These are phyloP conservation scores for Trissolcus brochymenae DNA, from an alignment of 2,888 invertebrate genomes.

Conservation along the genomic window DNA sequence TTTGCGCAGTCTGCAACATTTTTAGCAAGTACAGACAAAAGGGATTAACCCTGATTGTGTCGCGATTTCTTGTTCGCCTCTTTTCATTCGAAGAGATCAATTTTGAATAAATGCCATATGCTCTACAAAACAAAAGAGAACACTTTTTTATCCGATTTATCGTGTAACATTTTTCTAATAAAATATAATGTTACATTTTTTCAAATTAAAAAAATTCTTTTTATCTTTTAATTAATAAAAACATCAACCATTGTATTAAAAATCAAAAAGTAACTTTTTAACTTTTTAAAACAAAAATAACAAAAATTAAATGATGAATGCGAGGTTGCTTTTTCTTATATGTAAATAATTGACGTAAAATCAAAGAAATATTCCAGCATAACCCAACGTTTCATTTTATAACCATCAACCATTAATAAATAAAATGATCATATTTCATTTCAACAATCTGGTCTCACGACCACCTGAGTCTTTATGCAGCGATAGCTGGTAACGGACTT, in stretches of 20 bases:
- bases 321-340: background rate
- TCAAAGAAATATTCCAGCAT: too few species aligned
- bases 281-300: too few species aligned
- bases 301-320: background rate
- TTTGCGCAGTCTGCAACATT: constrained; percentile 43
- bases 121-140: constrained; percentile 3
- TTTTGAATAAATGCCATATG: constrained; percentile 33
- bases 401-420: too few species aligned
- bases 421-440: too few species aligned
- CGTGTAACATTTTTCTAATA: too few species aligned
- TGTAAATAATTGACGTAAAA: background rate
- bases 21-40: constrained; percentile 43
- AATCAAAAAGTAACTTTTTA: too few species aligned
- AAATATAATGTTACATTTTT: background rate
- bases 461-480: too few species aligned
- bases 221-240: constrained; percentile 1
- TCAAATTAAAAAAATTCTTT: too few species aligned
- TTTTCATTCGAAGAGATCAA: constrained; percentile 39
- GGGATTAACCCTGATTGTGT: constrained; percentile 41
- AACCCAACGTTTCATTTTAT: too few species aligned
- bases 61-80: constrained; percentile 42
- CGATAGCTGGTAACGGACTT: too few species aligned
- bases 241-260: background rate
- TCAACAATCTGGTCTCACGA: too few species aligned
- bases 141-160: too few species aligned